Evolutionary conservation across 2,888 invertebrate species (phyloP).

Genomic region (Myopa testacea): DNA sequence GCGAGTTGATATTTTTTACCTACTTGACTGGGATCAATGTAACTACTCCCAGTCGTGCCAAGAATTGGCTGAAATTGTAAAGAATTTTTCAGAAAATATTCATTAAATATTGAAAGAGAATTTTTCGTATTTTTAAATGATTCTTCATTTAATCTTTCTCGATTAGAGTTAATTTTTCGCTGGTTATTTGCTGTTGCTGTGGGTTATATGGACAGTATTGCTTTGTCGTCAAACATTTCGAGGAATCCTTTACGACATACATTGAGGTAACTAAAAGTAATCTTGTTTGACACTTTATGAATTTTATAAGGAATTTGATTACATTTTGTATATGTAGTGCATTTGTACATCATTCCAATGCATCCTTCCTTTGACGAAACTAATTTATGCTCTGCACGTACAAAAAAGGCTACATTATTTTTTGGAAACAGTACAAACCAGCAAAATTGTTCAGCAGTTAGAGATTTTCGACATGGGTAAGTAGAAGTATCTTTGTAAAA

Average conservation of each 20-base stretch:
- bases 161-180: conserved; percentile 9
- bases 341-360: conserved; percentile 41
- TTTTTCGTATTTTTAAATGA: no score
- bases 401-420: conserved; percentile 36
- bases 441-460: conserved; percentile 40
- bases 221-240: not conserved
- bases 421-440: conserved; percentile 26
- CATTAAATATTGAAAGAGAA: no score
- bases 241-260: conserved; percentile 12
- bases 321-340: not conserved
- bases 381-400: conserved; percentile 33
- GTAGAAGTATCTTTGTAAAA: not conserved
- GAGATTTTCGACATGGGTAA: conserved; percentile 43
- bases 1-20: not conserved
- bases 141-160: not conserved
- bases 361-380: conserved; percentile 37
- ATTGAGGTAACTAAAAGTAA: not conserved
- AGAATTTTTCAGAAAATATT: not conserved
- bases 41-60: not conserved
- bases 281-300: not conserved
- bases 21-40: conserved; percentile 3
- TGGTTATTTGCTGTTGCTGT: conserved; percentile 2
- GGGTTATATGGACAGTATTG: conserved; percentile 29
- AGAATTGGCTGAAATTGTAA: conserved; percentile 23
- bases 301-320: no score